phyloP scores from a whole-genome alignment of 2,797 vertebrate species.

The Hypotaenidia philippensis region DNA sequence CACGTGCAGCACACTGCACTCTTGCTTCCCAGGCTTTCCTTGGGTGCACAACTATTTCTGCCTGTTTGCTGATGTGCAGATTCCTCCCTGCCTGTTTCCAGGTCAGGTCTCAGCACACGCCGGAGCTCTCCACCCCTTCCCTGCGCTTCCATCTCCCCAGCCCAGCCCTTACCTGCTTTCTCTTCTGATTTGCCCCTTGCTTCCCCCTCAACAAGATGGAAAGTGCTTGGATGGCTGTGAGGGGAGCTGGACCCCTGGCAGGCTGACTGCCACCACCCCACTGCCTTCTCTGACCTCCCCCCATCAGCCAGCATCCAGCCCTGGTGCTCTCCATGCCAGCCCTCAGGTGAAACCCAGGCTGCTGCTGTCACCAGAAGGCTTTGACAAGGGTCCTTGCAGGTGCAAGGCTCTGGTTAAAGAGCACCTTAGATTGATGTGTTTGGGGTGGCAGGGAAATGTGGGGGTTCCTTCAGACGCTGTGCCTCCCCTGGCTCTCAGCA shows the following conservation, averaged over 20 bases:
- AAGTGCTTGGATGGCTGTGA: neutral
- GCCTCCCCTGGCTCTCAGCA: neutral
- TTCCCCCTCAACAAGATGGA: neutral
- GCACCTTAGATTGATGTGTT: rapidly evolving
- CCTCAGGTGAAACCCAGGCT: rapidly evolving
- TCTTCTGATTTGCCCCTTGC: neutral
- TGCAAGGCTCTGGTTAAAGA: rapidly evolving
- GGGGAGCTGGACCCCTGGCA: neutral
- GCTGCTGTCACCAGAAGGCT: neutral
- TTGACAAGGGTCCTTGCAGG: no score
- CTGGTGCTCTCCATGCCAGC: neutral
- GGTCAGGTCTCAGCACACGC: neutral
- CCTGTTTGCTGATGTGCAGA: constrained; percentile 4
- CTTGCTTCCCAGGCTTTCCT: neutral
- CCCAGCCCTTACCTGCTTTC: neutral
- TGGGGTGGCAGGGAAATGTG: neutral
- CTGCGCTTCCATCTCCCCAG: neutral
- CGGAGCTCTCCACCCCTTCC: neutral
- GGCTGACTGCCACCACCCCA: neutral
- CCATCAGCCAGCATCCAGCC: neutral
- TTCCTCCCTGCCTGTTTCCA: constrained; percentile 9
- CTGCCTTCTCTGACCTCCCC: neutral
- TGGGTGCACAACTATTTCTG: neutral
- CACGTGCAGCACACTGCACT: neutral
- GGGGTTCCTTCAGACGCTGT: rapidly evolving